Evolutionary conservation across 2,113 vertebrate species (phyloP), one percentile per base, ranked within the genome.

Genomic region (Dermatemys mawii): DNA sequence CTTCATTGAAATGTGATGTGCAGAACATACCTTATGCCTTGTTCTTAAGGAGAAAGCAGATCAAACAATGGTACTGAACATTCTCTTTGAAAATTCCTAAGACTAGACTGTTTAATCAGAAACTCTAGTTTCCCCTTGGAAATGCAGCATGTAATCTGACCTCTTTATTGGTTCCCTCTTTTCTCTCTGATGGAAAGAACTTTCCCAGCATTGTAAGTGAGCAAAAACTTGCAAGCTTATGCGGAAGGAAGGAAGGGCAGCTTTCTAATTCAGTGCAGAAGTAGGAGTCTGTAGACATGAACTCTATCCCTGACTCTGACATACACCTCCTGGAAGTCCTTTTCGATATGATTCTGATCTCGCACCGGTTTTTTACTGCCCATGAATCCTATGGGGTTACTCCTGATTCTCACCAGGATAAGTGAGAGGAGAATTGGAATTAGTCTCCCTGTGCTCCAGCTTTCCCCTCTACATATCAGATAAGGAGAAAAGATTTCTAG

Each of bases 1-100:
- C 9, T 2, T 73, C 86, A 94, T 51, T 95, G 92, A 94, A 96
- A 89, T 53, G 53, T 76, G 87, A 73, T 35, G 53, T 54, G 86
- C 76, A 79, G 54, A 86, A 89, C 83, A 96, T 76, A 38, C 55
- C 84, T 90, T 1, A 0, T 80, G 90, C 41, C 89, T 88, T 95
- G 27, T 44, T 93, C 90, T 84, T 90, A 38, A 83, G 60, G 41
- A 60, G 29, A 51, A 94, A 87, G 38, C 2, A 0, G 38, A 60
- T 29, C 63, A 84, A 86, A 85, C 4, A 44, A 87, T 73, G 54
- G 32, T 67, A 38, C 8, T 78, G 91, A 94, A 53, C 38, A 5
- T 49, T 26, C 0, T 2, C 19, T 80, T 86, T 92, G 82, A 88
- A 93, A 93, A 32, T 13, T 48, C 76, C 35, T 11, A 44, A 94